Evolutionary conservation across 2,113 vertebrate species (phyloP), one percentile per base, ranked within the genome.

Genomic region (Rattus norvegicus): DNA sequence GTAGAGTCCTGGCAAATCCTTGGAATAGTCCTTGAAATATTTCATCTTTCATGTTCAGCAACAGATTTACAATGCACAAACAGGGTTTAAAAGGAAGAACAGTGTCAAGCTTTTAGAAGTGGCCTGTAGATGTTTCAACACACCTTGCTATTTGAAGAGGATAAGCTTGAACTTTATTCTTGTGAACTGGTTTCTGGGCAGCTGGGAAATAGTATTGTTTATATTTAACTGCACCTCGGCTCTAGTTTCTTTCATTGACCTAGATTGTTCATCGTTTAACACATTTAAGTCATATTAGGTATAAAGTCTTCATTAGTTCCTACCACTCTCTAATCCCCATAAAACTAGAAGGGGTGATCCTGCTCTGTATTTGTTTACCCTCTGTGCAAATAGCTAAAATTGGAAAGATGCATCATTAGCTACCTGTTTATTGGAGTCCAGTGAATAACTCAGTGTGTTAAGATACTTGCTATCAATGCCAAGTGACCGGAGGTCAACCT

Each of bases 61-160:
- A 81, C 52, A 81, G 73, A 88, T 75, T 87, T 84, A 90, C 93
- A 30, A n/a, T 84, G 84, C 90, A 79, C 61, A 93, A 39, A 39
- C 22, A 91, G 43, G 43, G 33, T 81, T 39, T 95, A 91, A 49
- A 88, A 89, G 36, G 75, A 87, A 93, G 22, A 14, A 47, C 1
- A 81, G 43, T 6, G 52, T 80, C 70, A 36, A 77, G 8, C 52
- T 92, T 72, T 92, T n/a, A 67, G 52, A 94, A 83, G 20, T 84
- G 69, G 13, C 10, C 92, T 92, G 1, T 28, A 90, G 39, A 85
- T 39, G 54, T 36, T n/a, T 56, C 93, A 80, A 86, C 47, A n/a
- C 24, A 52, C 56, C 30, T 87, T 83, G 33, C 79, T 83, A 39
- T 24, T 59, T 59, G 67, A 90, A 63, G 61, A 88, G 81, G 28